A percentile compares a stretch with the other conserved stretches of the same genome.
Conservation (phyloP, 2,113 vertebrate genomes). For the Stegastes partitus region DNA sequence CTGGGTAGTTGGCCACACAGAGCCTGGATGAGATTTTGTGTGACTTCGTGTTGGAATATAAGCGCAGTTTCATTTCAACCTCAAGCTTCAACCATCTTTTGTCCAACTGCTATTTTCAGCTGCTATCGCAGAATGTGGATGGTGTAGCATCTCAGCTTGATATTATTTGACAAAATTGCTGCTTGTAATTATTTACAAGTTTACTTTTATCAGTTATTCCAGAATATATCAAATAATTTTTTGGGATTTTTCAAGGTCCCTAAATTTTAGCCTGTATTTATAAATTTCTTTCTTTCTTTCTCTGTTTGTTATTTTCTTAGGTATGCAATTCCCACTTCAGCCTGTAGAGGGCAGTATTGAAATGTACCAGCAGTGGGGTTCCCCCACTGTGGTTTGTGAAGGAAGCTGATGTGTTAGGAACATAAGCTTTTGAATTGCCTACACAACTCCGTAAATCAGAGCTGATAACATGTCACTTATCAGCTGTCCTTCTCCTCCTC, state of each 20-base stretch:
- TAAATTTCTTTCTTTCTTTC: neutral
- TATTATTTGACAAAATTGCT: neutral
- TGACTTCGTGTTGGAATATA: neutral
- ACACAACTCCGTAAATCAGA: constrained; percentile 39
- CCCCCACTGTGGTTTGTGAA: neutral
- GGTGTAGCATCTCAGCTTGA: neutral
- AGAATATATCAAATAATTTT: neutral
- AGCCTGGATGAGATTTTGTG: neutral
- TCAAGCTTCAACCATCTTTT: neutral
- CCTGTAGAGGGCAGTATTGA: constrained; percentile 73
- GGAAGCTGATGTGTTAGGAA: constrained; percentile 13
- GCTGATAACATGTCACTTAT: constrained; percentile 39
- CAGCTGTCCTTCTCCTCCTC: neutral
- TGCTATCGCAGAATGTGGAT: neutral
- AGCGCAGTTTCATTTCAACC: neutral
- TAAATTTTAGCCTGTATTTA: neutral
- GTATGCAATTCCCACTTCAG: neutral
- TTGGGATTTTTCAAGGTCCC: neutral
- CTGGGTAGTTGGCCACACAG: neutral
- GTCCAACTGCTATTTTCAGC: too few species aligned
- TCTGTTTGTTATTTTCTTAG: neutral
- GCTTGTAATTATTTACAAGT: too few species aligned
- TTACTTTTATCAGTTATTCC: too few species aligned
- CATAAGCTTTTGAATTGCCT: constrained; percentile 15
- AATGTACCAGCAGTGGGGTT: neutral